These are phyloP conservation scores for Asteroscopus sphinx DNA, from an alignment of 2,888 invertebrate genomes.

Conservation along the genomic window DNA sequence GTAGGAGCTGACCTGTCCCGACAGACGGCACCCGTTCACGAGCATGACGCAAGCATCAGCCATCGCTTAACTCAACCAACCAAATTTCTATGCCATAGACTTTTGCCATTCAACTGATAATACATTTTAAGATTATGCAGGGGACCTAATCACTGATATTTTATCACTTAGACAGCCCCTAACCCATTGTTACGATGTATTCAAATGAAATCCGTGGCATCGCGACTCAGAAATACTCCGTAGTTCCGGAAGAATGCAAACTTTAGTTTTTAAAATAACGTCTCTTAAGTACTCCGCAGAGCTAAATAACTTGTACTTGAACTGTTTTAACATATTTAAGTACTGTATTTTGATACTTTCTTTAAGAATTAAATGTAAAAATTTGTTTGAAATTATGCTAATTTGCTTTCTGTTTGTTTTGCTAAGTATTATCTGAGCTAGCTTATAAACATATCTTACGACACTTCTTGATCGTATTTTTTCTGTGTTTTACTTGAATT, in stretches of 20 bases:
- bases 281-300: constrained; percentile 14
- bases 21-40: too few relatives aligned
- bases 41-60: too few relatives aligned
- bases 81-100: too few relatives aligned
- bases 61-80: too few relatives aligned
- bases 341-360: constrained; percentile 13
- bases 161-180: constrained; percentile 9
- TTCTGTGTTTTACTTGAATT: too few relatives aligned
- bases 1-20: too few relatives aligned
- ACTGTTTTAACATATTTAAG: constrained; percentile 11
- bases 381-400: background rate
- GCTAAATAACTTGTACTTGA: constrained; percentile 26
- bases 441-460: too few relatives aligned
- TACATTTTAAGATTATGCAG: too few relatives aligned
- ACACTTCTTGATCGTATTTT: too few relatives aligned
- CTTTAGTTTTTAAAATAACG: constrained; percentile 44
- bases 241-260: constrained; percentile 47
- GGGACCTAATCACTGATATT: constrained; percentile 2
- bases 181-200: constrained; percentile 63
- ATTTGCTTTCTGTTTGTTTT: background rate
- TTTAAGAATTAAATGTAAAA: background rate
- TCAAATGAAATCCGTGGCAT: constrained; percentile 67
- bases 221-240: constrained; percentile 55
- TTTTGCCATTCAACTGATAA: too few relatives aligned
- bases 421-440: background rate